Evolutionary conservation across 1,140 invertebrate genomes (phyloP).

Genomic region (Chironomus striatipennis): DNA sequence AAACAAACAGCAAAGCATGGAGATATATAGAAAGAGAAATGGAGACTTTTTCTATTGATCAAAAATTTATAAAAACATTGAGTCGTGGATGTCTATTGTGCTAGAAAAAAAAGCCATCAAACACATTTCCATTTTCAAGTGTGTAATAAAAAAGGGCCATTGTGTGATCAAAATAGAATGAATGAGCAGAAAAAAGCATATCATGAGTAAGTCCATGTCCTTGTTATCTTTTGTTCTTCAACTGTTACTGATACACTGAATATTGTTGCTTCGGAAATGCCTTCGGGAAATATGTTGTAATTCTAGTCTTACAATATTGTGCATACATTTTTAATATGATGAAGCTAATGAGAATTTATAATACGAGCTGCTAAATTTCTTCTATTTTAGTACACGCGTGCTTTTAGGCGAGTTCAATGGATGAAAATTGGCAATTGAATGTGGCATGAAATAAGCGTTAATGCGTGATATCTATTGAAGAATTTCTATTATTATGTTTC

Average conservation of each 20-base stretch:
- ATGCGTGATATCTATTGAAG: neutral
- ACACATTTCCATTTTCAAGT: neutral
- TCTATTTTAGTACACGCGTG: neutral
- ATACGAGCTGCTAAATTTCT: neutral
- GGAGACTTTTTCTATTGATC: neutral
- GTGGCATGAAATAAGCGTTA: neutral
- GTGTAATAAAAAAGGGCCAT: neutral
- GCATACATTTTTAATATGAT: constrained; percentile 18
- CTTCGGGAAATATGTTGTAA: neutral
- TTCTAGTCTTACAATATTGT: neutral
- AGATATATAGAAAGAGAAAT: too few relatives aligned
- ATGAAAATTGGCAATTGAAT: neutral
- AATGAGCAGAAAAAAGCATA: neutral
- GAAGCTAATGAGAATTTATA: constrained; percentile 10
- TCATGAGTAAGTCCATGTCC: neutral
- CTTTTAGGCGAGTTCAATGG: neutral
- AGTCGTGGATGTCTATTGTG: neutral
- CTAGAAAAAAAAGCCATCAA: neutral
- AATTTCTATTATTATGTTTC: neutral
- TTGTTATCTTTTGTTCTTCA: neutral
- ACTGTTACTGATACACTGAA: neutral
- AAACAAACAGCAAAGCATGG: too few relatives aligned
- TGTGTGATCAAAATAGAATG: neutral
- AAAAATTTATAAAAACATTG: constrained; percentile 10
- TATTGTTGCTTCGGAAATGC: neutral